phyloP scores from a whole-genome alignment of 2,888 invertebrate genomes.

The Antitype chi region DNA sequence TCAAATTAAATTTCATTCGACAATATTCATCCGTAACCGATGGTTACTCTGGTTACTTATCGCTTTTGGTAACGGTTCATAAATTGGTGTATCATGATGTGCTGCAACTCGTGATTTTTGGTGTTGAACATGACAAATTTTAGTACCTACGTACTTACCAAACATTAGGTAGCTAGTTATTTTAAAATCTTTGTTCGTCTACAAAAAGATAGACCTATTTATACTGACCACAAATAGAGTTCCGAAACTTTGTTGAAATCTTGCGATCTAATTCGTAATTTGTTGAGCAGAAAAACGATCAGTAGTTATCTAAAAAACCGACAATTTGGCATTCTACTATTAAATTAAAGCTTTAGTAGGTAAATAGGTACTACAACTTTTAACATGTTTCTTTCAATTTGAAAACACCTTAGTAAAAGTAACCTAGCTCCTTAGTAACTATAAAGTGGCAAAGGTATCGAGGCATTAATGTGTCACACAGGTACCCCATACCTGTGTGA shows the following conservation, averaged over 20 bases:
- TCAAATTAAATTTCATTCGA: too few species aligned
- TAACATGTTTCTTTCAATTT: not conserved
- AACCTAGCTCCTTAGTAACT: too few species aligned
- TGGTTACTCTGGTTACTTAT: too few species aligned
- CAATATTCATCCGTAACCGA: too few species aligned
- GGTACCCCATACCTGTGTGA: not conserved
- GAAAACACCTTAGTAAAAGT: not conserved
- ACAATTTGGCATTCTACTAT: not conserved
- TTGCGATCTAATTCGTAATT: constrained; percentile 8
- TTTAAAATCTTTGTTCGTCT: not conserved
- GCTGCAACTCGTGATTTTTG: not conserved
- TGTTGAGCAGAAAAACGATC: not conserved
- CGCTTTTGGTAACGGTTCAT: too few species aligned
- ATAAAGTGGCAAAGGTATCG: not conserved
- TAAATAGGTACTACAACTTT: not conserved
- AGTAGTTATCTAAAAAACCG: not conserved
- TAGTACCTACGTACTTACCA: not conserved
- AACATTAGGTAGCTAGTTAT: not conserved
- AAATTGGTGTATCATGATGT: too few species aligned
- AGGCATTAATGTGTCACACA: not conserved
- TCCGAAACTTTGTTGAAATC: not conserved
- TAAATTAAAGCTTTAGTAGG: not conserved
- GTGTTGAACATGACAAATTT: too few species aligned
- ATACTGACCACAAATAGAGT: not conserved
- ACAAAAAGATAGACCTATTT: not conserved